Conservation (phyloP, 2,888 invertebrate genomes). For the Phasia obesa region DNA sequence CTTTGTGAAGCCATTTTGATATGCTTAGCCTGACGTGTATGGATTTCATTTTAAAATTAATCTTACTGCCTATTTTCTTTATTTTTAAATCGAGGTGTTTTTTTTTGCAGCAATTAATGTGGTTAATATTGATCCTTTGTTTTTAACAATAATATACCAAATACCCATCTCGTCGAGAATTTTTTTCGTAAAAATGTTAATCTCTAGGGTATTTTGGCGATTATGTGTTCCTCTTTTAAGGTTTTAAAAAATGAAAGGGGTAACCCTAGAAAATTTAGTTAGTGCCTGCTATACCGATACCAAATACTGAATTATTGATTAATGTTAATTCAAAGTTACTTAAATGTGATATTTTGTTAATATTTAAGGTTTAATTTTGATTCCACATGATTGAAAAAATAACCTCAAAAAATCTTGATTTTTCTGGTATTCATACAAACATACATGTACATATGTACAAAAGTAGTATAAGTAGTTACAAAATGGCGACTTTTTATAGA, state of each 20-base stretch:
- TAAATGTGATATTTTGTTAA: no score
- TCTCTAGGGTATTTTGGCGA: slow-evolving; percentile 26
- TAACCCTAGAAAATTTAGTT: slow-evolving; percentile 31
- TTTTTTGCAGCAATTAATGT: no score
- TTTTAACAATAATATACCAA: no score
- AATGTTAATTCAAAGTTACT: neutral
- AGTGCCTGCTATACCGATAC: slow-evolving; percentile 40
- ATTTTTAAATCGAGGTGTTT: no score
- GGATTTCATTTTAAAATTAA: no score
- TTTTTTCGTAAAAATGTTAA: neutral
- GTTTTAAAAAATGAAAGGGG: neutral
- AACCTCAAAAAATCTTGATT: slow-evolving; percentile 51
- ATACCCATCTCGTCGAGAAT: no score
- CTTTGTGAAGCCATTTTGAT: no score
- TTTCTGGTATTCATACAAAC: neutral
- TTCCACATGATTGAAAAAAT: neutral
- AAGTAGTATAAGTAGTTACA: neutral
- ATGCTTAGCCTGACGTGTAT: no score
- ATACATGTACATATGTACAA: neutral
- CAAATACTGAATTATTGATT: slow-evolving; percentile 33
- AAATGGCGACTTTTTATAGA: slow-evolving; percentile 5
- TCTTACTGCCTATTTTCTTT: no score
- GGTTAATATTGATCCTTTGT: no score
- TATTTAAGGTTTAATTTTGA: no score
- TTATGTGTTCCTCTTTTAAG: slow-evolving; percentile 11